These are phyloP conservation scores for Ganaspis brasiliensis DNA, from an alignment of 2,888 invertebrate species.

Conservation along the genomic window DNA sequence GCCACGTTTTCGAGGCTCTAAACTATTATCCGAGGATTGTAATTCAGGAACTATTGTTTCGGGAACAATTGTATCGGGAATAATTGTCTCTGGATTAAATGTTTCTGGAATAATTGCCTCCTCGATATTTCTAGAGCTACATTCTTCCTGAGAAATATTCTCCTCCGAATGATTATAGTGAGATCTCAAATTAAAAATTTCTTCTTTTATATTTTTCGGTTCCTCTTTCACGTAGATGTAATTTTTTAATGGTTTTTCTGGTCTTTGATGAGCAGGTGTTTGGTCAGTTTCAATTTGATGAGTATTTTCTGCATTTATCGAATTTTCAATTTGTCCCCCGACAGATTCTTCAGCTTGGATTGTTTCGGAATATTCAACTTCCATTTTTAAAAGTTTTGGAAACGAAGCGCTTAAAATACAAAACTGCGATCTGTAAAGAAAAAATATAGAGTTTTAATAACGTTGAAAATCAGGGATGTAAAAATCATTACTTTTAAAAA, in stretches of 20 bases:
- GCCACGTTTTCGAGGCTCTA: constrained; percentile 17
- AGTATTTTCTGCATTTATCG: background rate
- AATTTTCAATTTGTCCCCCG: too few species aligned
- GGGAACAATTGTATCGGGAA: background rate
- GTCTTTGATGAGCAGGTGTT: background rate
- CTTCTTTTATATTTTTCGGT: background rate
- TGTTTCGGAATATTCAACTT: constrained; percentile 10
- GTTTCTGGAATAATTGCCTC: background rate
- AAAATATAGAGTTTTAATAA: too few species aligned
- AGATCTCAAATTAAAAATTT: background rate
- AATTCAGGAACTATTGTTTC: constrained; percentile 2
- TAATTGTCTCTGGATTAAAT: constrained; percentile 7
- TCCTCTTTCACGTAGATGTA: constrained; percentile 24
- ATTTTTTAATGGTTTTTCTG: background rate
- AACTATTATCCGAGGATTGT: background rate
- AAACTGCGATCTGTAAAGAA: too few species aligned
- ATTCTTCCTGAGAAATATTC: background rate
- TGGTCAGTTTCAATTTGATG: background rate
- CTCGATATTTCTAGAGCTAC: too few species aligned
- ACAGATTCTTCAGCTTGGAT: background rate
- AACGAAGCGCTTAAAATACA: too few species aligned
- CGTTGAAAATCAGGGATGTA: too few species aligned
- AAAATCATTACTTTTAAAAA: too few species aligned
- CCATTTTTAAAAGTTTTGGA: background rate
- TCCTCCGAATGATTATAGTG: background rate